Percentiles rank a stretch among this genome's conserved stretches.
Conservation (phyloP, 2,888 invertebrate genomes). For the Drosophila tripunctata region DNA sequence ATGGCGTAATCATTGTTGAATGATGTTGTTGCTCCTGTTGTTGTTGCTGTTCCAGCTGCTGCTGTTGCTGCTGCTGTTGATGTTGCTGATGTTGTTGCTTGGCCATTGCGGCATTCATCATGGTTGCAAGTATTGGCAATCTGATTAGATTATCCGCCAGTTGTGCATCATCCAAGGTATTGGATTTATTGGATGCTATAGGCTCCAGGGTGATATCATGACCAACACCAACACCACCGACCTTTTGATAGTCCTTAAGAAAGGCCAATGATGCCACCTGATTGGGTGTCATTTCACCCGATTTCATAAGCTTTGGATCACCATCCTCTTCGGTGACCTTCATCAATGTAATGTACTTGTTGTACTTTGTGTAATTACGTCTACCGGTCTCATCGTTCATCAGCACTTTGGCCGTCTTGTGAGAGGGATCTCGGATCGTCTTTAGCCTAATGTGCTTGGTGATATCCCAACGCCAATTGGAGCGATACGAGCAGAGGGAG, state of each 20-base stretch:
- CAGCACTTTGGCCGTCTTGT: constrained; percentile 91
- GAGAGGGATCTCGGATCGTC: constrained; percentile 92
- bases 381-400: constrained; percentile 96
- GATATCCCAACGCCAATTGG: constrained; percentile 99
- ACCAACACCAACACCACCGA: constrained; percentile 68
- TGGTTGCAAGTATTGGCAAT: constrained; percentile 78
- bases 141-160: constrained; percentile 77
- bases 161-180: constrained; percentile 61
- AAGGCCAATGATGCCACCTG: constrained; percentile 86
- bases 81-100: constrained; percentile 81
- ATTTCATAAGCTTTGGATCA: constrained; percentile 84
- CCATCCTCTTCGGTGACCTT: constrained; percentile 86
- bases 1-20: constrained; percentile 78
- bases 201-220: constrained; percentile 82
- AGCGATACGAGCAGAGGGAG: constrained; percentile 95
- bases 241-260: constrained; percentile 85
- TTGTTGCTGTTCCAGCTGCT: constrained; percentile 65
- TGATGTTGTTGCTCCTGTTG: constrained; percentile 69
- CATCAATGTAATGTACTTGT: constrained; percentile 92
- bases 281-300: constrained; percentile 84
- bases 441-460: constrained; percentile 97
- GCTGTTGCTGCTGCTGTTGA: too few relatives aligned
- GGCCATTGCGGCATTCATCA: constrained; percentile 82
- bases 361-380: constrained; percentile 96
- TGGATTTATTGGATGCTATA: constrained; percentile 54